These are phyloP conservation scores for Spinibarbus caldwelli DNA, from an alignment of 2,797 vertebrate species.

Conservation along the genomic window DNA sequence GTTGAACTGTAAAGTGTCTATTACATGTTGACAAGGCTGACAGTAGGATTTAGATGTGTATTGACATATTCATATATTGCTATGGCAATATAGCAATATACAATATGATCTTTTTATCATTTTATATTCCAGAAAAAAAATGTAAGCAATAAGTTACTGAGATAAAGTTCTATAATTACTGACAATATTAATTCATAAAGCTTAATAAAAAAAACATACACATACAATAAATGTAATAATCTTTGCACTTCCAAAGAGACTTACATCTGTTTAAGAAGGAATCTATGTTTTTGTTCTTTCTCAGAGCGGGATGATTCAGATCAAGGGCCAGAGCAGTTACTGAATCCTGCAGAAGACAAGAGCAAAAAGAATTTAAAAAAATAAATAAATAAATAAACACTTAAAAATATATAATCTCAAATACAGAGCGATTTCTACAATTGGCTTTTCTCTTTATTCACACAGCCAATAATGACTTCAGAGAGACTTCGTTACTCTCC, in stretches of 20 bases:
- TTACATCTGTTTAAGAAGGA: conserved; percentile 97
- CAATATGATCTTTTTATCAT: background rate
- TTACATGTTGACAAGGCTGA: background rate
- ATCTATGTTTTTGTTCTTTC: conserved; percentile 99
- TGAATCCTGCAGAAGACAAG: conserved; percentile 85
- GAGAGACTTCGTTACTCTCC: background rate
- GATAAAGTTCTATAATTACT: background rate
- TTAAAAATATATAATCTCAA: background rate
- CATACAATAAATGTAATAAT: background rate
- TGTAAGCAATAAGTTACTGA: background rate
- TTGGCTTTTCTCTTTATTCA: background rate
- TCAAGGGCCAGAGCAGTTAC: conserved; percentile 94
- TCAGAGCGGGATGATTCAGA: conserved; percentile 92
- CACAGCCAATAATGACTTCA: background rate
- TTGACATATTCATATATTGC: background rate
- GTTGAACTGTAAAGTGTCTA: background rate
- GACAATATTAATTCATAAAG: background rate
- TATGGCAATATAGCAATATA: background rate
- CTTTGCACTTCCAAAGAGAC: conserved; percentile 63
- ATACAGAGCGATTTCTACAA: background rate
- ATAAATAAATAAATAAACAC: background rate
- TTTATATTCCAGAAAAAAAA: background rate
- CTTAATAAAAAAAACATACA: background rate
- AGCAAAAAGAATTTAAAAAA: conserved; percentile 16
- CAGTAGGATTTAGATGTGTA: background rate